Percentiles rank a stretch among this genome's conserved stretches.
Evolutionary conservation across 2,113 vertebrate species (phyloP).

Genomic region (Colistium nudipinnis): DNA sequence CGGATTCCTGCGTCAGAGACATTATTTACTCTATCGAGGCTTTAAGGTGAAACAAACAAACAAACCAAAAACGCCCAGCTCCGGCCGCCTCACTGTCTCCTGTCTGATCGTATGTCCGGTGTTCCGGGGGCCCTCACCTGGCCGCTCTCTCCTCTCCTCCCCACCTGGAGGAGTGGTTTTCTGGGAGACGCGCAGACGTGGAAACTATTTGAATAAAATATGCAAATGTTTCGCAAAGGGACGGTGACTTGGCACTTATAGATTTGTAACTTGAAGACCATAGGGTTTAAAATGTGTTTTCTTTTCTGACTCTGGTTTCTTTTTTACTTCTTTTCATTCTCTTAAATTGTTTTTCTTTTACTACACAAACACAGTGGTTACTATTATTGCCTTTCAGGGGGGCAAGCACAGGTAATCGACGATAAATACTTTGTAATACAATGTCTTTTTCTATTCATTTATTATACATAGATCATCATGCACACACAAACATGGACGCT

Average conservation of each 20-base stretch:
- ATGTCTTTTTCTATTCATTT: no score
- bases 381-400: no score
- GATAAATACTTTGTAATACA: no score
- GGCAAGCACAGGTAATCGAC: no score
- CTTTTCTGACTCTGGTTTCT: not conserved
- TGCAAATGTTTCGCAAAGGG: constrained; percentile 20
- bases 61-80: no score
- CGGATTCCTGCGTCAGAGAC: constrained; percentile 81
- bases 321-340: not conserved
- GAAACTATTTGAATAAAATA: constrained; percentile 69
- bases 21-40: no score
- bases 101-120: no score
- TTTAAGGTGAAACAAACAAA: no score
- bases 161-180: constrained; percentile 58
- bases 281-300: not conserved
- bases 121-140: constrained; percentile 57
- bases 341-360: not conserved
- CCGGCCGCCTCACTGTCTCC: no score
- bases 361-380: no score
- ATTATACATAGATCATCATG: no score
- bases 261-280: not conserved
- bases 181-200: constrained; percentile 60
- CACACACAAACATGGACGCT: no score
- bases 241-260: not conserved
- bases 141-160: not conserved